phyloP scores from a whole-genome alignment of 1,140 invertebrate species.

The Papilio helenus region DNA sequence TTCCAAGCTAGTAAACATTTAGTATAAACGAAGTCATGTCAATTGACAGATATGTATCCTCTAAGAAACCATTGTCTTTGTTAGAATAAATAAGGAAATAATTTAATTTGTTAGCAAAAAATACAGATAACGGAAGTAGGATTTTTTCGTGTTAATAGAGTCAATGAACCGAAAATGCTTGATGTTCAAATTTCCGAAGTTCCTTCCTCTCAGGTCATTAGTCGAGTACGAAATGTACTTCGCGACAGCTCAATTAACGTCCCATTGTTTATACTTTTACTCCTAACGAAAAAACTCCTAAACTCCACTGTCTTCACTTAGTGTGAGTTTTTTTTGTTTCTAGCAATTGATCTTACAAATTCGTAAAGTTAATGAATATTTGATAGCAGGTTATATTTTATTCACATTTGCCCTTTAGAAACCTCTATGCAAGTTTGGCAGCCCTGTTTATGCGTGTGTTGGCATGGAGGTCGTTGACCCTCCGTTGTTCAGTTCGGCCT shows the following conservation, averaged over 20 bases:
- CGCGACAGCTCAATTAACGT: neutral
- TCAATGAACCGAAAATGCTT: conserved; percentile 8
- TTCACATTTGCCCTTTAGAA: conserved; percentile 14
- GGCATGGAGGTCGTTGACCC: conserved; percentile 23
- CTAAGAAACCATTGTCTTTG: neutral
- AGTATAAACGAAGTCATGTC: neutral
- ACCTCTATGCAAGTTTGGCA: conserved; percentile 25
- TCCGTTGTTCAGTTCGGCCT: neutral
- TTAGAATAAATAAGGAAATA: neutral
- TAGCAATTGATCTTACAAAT: neutral
- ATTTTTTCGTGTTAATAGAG: neutral
- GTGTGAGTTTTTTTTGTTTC: neutral
- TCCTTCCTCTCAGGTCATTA: conserved; percentile 5
- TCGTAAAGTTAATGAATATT: conserved; percentile 10
- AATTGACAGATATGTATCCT: neutral
- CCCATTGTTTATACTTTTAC: neutral
- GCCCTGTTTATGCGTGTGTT: conserved; percentile 30
- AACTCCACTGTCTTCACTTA: too few relatives aligned
- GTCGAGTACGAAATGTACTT: conserved; percentile 41
- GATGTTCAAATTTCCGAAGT: conserved; percentile 6
- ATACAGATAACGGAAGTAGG: neutral
- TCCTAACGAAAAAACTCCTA: too few relatives aligned
- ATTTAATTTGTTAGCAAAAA: neutral
- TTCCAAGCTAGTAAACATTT: neutral
- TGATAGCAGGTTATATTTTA: conserved; percentile 27